Evolutionary conservation across 1,140 invertebrate genomes (phyloP).

Genomic region (Drosophila carrolli): DNA sequence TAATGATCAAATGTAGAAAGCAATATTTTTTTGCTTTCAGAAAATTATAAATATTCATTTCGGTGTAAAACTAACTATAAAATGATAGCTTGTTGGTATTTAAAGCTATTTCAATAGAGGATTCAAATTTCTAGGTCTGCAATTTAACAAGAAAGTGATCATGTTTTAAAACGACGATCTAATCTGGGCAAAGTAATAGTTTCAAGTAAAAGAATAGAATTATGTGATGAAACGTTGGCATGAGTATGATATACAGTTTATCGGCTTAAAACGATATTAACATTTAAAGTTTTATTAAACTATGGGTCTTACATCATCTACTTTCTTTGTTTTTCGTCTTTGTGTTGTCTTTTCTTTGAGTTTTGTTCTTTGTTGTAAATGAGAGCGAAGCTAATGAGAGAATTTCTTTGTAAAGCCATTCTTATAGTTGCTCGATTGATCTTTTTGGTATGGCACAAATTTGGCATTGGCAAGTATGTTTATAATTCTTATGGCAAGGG

Average conservation of each 20-base stretch:
- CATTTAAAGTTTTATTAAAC: conserved; percentile 51
- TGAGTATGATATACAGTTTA: conserved; percentile 14
- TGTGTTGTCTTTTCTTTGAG: conserved; percentile 24
- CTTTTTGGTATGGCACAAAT: conserved; percentile 79
- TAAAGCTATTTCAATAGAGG: neutral
- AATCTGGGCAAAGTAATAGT: neutral
- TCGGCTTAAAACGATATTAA: conserved; percentile 67
- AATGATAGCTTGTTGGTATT: neutral
- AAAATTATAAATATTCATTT: conserved; percentile 14
- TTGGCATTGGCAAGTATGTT: conserved; percentile 63
- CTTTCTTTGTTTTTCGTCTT: conserved; percentile 18
- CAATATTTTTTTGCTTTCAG: neutral
- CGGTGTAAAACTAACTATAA: conserved; percentile 4
- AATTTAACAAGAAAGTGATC: conserved; percentile 5
- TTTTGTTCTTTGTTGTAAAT: conserved; percentile 15
- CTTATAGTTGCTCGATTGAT: conserved; percentile 27
- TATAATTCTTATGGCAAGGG: conserved; percentile 49
- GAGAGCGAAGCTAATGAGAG: conserved; percentile 7
- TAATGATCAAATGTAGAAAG: neutral
- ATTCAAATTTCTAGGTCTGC: neutral
- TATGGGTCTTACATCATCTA: conserved; percentile 57
- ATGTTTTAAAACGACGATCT: neutral
- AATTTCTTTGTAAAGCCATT: conserved; percentile 38
- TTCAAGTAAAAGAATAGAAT: conserved; percentile 30
- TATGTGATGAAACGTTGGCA: conserved; percentile 61